A percentile compares a stretch with the other conserved stretches of the same genome.
Conservation (phyloP, 1,140 invertebrate genomes). For the Habropoda laboriosa region DNA sequence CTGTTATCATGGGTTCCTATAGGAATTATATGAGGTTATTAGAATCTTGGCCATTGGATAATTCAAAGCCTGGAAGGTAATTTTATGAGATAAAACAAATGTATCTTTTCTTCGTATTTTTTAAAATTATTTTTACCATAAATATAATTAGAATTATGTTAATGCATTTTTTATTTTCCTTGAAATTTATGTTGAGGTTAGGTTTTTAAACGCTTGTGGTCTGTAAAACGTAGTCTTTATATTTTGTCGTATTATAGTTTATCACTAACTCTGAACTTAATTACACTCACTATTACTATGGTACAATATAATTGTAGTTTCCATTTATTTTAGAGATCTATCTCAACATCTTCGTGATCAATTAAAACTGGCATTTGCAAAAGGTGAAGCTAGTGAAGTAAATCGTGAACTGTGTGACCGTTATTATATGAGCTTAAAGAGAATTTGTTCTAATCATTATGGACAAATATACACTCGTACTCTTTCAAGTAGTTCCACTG, state of each 20-base stretch:
- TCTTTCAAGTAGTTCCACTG: conserved; percentile 85
- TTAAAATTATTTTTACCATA: not conserved
- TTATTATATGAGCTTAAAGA: conserved; percentile 87
- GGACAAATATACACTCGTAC: conserved; percentile 84
- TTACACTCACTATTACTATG: not conserved
- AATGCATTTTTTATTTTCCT: not conserved
- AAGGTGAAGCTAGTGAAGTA: conserved; percentile 81
- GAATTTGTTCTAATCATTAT: conserved; percentile 87
- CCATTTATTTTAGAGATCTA: conserved; percentile 86
- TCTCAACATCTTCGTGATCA: conserved; percentile 88
- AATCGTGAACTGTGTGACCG: conserved; percentile 85
- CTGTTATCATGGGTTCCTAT: conserved; percentile 84
- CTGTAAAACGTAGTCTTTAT: not conserved
- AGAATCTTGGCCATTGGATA: conserved; percentile 90
- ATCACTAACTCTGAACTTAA: not conserved
- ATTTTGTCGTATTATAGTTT: not conserved
- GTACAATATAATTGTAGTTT: conserved; percentile 9
- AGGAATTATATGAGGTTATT: conserved; percentile 88
- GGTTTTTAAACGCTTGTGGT: not conserved
- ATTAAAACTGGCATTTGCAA: conserved; percentile 85
- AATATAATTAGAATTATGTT: not conserved
- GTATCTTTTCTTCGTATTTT: not conserved
- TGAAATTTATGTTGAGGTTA: not conserved
- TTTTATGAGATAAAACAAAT: conserved; percentile 36
- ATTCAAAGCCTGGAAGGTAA: conserved; percentile 88